Percentiles rank a stretch among this genome's conserved stretches.
Evolutionary conservation across 1,140 invertebrate species (phyloP).

Genomic region (Scaptomyza hsui): DNA sequence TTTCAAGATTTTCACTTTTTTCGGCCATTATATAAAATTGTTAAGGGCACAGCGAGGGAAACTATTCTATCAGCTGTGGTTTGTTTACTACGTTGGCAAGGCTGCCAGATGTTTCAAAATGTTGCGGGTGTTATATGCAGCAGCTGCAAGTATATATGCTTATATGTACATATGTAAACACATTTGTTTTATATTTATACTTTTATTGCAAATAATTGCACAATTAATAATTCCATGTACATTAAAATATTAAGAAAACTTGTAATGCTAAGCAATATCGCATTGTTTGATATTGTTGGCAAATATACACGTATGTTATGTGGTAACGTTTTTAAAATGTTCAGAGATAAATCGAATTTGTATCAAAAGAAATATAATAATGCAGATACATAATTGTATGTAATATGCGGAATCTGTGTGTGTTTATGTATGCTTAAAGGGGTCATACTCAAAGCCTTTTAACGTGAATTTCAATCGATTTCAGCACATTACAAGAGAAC

Average conservation of each 20-base stretch:
- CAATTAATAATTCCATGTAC: constrained; percentile 38
- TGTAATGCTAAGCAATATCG: constrained; percentile 34
- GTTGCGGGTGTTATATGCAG: too few species aligned
- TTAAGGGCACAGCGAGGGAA: constrained; percentile 14
- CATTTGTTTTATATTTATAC: constrained; percentile 12
- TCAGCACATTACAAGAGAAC: constrained; percentile 70
- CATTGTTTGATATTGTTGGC: constrained; percentile 18
- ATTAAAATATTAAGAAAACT: constrained; percentile 44
- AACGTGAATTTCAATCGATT: constrained; percentile 59
- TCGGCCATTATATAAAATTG: constrained; percentile 54
- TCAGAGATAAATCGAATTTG: constrained; percentile 13
- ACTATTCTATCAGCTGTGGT: constrained; percentile 44
- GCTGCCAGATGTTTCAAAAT: constrained; percentile 27
- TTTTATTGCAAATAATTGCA: constrained; percentile 52
- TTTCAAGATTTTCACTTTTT: constrained; percentile 33
- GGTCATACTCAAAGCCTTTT: constrained; percentile 58
- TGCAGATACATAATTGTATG: constrained; percentile 17
- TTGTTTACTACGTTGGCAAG: constrained; percentile 37
- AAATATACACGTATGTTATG: constrained; percentile 32
- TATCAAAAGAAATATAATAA: constrained; percentile 25
- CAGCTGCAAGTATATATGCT: too few species aligned
- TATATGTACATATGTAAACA: too few species aligned
- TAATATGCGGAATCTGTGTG: constrained; percentile 20
- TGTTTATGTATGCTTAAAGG: constrained; percentile 30
- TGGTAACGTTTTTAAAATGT: constrained; percentile 7